phyloP scores from a whole-genome alignment of 2,888 invertebrate species.

The Hipparchia semele region DNA sequence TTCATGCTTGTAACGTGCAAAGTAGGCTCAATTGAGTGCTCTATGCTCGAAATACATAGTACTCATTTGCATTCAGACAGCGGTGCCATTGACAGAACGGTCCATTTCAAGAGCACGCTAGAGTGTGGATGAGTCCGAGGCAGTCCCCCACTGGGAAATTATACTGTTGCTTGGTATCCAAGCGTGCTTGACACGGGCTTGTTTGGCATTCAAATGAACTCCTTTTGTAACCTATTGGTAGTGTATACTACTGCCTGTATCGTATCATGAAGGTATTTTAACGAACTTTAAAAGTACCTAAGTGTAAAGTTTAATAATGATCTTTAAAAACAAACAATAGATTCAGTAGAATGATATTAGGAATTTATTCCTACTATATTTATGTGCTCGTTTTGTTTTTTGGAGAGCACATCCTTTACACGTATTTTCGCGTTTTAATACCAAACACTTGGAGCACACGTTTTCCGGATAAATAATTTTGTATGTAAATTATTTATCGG shows the following conservation, averaged over 20 bases:
- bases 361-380: too few species aligned
- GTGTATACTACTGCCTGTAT: neutral
- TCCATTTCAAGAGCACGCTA: slow-evolving; percentile 30
- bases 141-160: slow-evolving; percentile 34
- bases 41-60: neutral
- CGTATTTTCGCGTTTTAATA: too few species aligned
- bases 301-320: too few species aligned
- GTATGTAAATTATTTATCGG: slow-evolving; percentile 14
- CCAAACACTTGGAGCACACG: neutral
- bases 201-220: slow-evolving; percentile 11
- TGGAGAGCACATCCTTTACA: too few species aligned
- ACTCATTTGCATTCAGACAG: slow-evolving; percentile 19
- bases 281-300: too few species aligned
- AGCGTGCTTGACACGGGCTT: slow-evolving; percentile 22
- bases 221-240: neutral
- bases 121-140: slow-evolving; percentile 24
- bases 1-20: too few species aligned
- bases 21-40: too few species aligned
- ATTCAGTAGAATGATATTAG: too few species aligned
- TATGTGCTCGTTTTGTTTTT: too few species aligned
- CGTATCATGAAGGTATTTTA: too few species aligned
- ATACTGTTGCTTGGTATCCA: slow-evolving; percentile 31
- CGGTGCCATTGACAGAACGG: slow-evolving; percentile 12
- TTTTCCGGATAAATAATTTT: neutral
- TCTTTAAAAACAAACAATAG: too few species aligned